Evolutionary conservation across 30 jellyfish, hydroid and myxozoan species (phyloP).

Genomic region (Pseudorhiza aurosa): DNA sequence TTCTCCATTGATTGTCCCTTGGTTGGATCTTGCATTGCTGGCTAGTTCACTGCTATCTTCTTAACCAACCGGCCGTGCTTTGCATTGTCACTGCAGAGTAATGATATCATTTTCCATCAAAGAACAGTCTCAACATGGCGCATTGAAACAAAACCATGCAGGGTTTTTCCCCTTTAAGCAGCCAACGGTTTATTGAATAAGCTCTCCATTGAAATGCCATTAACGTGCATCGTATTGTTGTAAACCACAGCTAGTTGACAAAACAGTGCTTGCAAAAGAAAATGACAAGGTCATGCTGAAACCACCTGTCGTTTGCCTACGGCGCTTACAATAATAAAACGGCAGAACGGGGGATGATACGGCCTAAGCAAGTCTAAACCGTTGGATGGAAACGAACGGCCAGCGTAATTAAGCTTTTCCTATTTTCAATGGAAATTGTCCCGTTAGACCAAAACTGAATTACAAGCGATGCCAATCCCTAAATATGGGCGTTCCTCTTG

Average conservation of each 20-base stretch:
- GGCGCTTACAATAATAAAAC: conserved; percentile 43
- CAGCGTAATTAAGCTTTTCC: conserved; percentile 42
- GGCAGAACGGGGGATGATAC: conserved; percentile 60
- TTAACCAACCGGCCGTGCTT: neutral
- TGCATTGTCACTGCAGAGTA: neutral
- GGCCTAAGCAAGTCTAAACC: conserved; percentile 43
- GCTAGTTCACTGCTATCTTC: too few species aligned
- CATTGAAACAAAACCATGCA: neutral
- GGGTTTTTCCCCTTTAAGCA: neutral
- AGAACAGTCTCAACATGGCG: neutral
- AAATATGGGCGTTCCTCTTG: conserved; percentile 47
- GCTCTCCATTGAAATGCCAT: conserved; percentile 3
- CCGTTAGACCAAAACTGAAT: conserved; percentile 42
- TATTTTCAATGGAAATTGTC: conserved; percentile 27
- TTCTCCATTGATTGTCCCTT: too few species aligned
- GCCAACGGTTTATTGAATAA: neutral
- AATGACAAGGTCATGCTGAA: conserved; percentile 47
- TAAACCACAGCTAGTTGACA: conserved; percentile 29
- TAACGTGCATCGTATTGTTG: neutral
- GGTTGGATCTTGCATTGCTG: too few species aligned
- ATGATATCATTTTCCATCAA: neutral
- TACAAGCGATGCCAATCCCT: conserved; percentile 40
- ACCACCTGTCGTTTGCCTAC: conserved; percentile 53
- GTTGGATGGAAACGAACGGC: conserved; percentile 30
- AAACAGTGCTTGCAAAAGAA: conserved; percentile 20